phyloP scores from a whole-genome alignment of 2,888 invertebrate species.

The Folsomia candida region DNA sequence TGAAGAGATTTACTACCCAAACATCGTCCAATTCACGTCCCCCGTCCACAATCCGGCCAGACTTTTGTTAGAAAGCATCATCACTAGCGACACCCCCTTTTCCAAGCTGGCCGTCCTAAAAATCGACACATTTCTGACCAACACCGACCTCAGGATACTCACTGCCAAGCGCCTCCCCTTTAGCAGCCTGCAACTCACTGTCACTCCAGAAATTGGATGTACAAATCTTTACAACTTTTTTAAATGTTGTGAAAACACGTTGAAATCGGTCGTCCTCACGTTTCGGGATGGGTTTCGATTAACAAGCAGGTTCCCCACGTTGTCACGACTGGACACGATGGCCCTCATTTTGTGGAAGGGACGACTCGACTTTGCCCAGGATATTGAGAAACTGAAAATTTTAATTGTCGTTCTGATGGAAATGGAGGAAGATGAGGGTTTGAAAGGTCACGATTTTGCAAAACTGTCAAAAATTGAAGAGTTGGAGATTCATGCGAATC shows the following conservation, averaged over 20 bases:
- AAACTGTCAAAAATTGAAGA: conserved; percentile 20
- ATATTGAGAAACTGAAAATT: conserved; percentile 20
- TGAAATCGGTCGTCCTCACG: conserved; percentile 30
- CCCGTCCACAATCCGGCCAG: conserved; percentile 38
- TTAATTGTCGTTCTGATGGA: conserved; percentile 35
- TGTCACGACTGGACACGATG: conserved; percentile 20
- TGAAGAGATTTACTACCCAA: conserved; percentile 35
- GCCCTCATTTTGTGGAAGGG: conserved; percentile 38
- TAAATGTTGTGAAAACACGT: conserved; percentile 22
- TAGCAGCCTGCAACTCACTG: conserved; percentile 34
- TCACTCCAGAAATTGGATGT: conserved; percentile 33
- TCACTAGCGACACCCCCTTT: conserved; percentile 28
- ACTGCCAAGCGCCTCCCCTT: conserved; percentile 26
- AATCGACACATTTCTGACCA: conserved; percentile 38
- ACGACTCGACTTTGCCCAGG: conserved; percentile 28
- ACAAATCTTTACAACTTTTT: conserved; percentile 29
- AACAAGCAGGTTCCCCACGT: conserved; percentile 22
- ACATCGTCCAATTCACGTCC: conserved; percentile 40
- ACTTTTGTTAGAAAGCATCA: conserved; percentile 31
- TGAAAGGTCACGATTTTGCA: conserved; percentile 11
- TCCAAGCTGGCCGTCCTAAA: conserved; percentile 25
- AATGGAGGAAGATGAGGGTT: conserved; percentile 29
- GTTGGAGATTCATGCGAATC: conserved; percentile 35
- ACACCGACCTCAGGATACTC: conserved; percentile 28
- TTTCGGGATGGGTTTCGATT: conserved; percentile 35